Evolutionary conservation across 1,140 invertebrate genomes (phyloP), one percentile per base, ranked within the genome.

Genomic region (Cheumatopsyche charites): DNA sequence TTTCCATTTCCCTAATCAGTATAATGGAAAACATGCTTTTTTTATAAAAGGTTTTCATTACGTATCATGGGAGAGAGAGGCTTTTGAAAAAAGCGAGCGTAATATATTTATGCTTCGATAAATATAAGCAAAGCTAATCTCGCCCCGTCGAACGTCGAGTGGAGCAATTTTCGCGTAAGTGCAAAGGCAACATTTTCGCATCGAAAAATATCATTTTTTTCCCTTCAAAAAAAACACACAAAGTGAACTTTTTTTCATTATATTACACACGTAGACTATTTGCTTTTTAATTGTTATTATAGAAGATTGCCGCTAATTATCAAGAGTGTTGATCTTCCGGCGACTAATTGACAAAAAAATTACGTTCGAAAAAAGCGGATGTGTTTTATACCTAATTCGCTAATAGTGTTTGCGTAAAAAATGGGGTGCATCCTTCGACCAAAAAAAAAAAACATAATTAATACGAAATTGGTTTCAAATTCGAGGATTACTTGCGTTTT

Each of bases 11-110:
- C 45, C 65, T 76, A 76, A 76, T 76, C 75, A 73, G 69, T 66
- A 73, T 73, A 76, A 76, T 76, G 75, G 75, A 76, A 73, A 75
- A 73, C 74, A 71, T 62, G 70, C 63, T 70, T 73, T 73, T 76
- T 75, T 61, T 61, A 69, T 70, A 69, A 73, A 69, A 72, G 72
- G 58, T 72, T 76, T 76, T 76, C 72, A 76, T 76, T 75, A 73
- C 71, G 26, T 49, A 63, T 63, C 19, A 49, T 58, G 62, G 65
- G 63, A 41, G 47, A 25, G 29, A 36, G 29, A 36, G 29, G 29
- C 62, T 71, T 73, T 75, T 42, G 45, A 69, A 75, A 67, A 47
- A 62, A 61, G 70, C 67, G 52, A 55, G 71, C 67, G 55, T 47
- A 63, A 73, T 61, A 58, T 62, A 67, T 71, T 76, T 73, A 72